phyloP scores from a whole-genome alignment of 2,888 invertebrate genomes.

The Augiades crinisus region DNA sequence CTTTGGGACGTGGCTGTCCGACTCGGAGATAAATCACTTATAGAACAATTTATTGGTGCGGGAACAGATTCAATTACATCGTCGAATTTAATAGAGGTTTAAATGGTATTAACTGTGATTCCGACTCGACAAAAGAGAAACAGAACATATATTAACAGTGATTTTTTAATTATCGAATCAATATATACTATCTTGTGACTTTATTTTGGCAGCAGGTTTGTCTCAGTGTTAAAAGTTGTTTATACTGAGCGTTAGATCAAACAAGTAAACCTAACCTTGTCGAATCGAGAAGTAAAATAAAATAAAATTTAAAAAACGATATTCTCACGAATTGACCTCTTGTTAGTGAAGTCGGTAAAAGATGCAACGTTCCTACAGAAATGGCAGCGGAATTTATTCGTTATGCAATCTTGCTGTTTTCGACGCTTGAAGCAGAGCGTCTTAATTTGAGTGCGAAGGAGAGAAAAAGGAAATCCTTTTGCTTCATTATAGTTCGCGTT shows the following conservation, averaged over 20 bases:
- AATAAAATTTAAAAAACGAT: too few relatives aligned
- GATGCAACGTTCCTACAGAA: not conserved
- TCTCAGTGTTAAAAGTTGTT: too few relatives aligned
- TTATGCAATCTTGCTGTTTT: not conserved
- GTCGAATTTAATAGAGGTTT: conserved; percentile 40
- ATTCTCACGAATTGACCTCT: too few relatives aligned
- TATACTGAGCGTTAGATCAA: too few relatives aligned
- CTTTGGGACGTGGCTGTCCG: conserved; percentile 39
- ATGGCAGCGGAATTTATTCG: not conserved
- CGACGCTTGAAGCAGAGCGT: not conserved
- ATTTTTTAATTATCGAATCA: too few relatives aligned
- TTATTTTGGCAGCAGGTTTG: too few relatives aligned
- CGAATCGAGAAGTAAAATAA: too few relatives aligned
- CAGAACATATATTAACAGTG: too few relatives aligned
- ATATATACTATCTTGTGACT: too few relatives aligned
- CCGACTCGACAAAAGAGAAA: too few relatives aligned
- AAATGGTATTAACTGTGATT: conserved; percentile 32
- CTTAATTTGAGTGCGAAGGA: not conserved
- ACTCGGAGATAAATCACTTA: conserved; percentile 44
- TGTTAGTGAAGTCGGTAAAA: too few relatives aligned
- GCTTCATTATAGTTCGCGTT: not conserved
- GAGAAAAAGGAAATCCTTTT: not conserved
- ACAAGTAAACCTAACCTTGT: too few relatives aligned
- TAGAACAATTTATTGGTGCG: conserved; percentile 45
- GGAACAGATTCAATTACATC: conserved; percentile 46